A percentile compares a stretch with the other conserved stretches of the same genome.
Conservation (phyloP, 1,140 invertebrate genomes). For the Drosophila tsacasi region DNA sequence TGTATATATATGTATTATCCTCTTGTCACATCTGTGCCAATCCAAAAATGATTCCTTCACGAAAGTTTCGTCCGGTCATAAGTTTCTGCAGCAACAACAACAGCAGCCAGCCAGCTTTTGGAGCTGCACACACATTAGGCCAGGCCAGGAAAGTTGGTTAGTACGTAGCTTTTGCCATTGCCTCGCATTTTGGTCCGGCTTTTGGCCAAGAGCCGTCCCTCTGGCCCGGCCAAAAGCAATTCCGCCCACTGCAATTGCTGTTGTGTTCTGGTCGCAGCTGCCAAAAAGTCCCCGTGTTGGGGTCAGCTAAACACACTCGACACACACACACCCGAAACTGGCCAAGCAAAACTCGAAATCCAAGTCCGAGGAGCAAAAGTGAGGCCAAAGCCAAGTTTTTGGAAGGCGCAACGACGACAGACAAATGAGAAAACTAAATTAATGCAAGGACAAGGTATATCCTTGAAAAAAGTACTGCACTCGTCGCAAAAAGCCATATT, state of each 20-base stretch:
- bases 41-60: slow-evolving; percentile 55
- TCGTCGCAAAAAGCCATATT: background rate
- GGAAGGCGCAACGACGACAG: slow-evolving; percentile 32
- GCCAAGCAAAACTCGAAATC: slow-evolving; percentile 46
- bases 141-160: slow-evolving; percentile 34
- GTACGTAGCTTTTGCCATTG: slow-evolving; percentile 1
- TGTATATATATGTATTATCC: slow-evolving; percentile 43
- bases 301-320: slow-evolving; percentile 30
- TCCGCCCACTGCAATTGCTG: slow-evolving; percentile 66
- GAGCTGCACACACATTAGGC: slow-evolving; percentile 54
- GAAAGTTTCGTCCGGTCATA: slow-evolving; percentile 58
- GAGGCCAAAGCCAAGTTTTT: slow-evolving; percentile 34
- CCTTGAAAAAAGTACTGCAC: background rate
- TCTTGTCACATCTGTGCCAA: slow-evolving; percentile 59
- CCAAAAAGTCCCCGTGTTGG: slow-evolving; percentile 63
- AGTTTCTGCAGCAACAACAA: slow-evolving; percentile 48
- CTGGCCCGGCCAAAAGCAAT: slow-evolving; percentile 71
- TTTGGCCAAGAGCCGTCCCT: slow-evolving; percentile 17
- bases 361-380: slow-evolving; percentile 39
- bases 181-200: background rate
- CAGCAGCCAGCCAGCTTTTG: slow-evolving; percentile 13
- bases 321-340: slow-evolving; percentile 16
- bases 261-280: slow-evolving; percentile 67
- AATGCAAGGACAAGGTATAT: slow-evolving; percentile 26
- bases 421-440: slow-evolving; percentile 43